Conservation (phyloP, 2,888 invertebrate genomes). For the Erynnis tages region DNA sequence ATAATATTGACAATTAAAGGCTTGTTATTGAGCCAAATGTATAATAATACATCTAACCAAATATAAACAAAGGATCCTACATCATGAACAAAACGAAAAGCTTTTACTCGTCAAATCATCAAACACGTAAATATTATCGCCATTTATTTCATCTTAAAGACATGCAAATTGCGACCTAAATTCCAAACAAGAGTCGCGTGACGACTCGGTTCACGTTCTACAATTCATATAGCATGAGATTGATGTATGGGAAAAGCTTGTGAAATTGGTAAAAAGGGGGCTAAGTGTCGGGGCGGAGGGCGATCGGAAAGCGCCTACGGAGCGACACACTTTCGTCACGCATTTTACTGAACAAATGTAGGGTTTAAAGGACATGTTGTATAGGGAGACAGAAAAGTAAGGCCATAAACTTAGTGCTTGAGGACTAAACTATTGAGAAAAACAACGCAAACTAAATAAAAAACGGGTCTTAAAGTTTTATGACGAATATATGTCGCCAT, state of each 20-base stretch:
- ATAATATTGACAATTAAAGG: too few relatives aligned
- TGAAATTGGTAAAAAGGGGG: conserved; percentile 80
- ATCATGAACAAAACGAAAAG: not conserved
- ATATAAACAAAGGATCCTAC: too few relatives aligned
- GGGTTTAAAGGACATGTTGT: not conserved
- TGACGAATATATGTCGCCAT: too few relatives aligned
- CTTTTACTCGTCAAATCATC: not conserved
- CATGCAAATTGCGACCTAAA: conserved; percentile 12
- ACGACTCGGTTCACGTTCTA: conserved; percentile 2
- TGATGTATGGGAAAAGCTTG: conserved; percentile 75
- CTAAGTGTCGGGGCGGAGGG: conserved; percentile 71
- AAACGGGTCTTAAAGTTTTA: too few relatives aligned
- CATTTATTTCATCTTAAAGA: conserved; percentile 5
- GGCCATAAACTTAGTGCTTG: too few relatives aligned
- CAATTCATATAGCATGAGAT: conserved; percentile 71
- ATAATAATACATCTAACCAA: too few relatives aligned
- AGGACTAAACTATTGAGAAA: too few relatives aligned
- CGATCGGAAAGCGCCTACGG: conserved; percentile 62
- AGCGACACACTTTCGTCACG: conserved; percentile 72
- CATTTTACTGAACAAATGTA: conserved; percentile 77
- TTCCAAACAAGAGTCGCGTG: conserved; percentile 4
- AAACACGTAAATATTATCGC: conserved; percentile 2
- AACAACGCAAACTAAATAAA: too few relatives aligned
- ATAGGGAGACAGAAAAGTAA: too few relatives aligned
- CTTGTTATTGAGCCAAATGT: too few relatives aligned